Evolutionary conservation across 2,888 invertebrate species (phyloP), one percentile per base, ranked within the genome.

Genomic region (Margaritifera margaritifera): DNA sequence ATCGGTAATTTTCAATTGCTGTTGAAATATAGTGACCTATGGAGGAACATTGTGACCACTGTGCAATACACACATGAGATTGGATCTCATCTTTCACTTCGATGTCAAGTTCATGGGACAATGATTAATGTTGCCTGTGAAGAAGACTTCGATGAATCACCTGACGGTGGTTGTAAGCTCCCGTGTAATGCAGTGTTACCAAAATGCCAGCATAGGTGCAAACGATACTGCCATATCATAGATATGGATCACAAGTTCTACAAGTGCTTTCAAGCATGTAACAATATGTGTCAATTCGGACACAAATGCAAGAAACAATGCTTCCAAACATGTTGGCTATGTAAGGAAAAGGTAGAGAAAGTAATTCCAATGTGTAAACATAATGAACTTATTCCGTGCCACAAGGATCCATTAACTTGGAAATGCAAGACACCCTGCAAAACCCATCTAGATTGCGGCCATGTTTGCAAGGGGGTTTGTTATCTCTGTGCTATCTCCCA

Each of bases 1-100:
- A 74, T 89, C 55, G 90, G 89, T 27, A 89, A 90, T 74, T 85
- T 83, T 62, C 54, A 62, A 11, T 63, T 78, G 8, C 67, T 84
- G 4, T 55, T 61, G 53, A 53, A 67, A 53, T 68, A 78, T 27
- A 80, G 80, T 53, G 57, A 42, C 8, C 68, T 83, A 52, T 79
- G 84, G 78, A 27, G 62, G 6, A 57, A 76, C 2, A 78, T 86
- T n/a, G 53, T 80, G 4, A 8, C 22, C 2, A 65, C 65, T n/a
- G 73, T 84, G 27, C 70, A 67, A 61, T 31, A 57, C 18, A 58
- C 68, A 11, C 64, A 67, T 5, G 56, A 52, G 20, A 51, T 79
- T 57, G 77, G 77, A 4, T 56, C 61, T 22, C 52, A 53, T 27
- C 67, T 85, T 6, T 62, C 64, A 6, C 68, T 87, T 18, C 66